A percentile compares a stretch with the other conserved stretches of the same genome.
Conservation (phyloP, 2,113 vertebrate species). For the Shinisaurus crocodilurus region DNA sequence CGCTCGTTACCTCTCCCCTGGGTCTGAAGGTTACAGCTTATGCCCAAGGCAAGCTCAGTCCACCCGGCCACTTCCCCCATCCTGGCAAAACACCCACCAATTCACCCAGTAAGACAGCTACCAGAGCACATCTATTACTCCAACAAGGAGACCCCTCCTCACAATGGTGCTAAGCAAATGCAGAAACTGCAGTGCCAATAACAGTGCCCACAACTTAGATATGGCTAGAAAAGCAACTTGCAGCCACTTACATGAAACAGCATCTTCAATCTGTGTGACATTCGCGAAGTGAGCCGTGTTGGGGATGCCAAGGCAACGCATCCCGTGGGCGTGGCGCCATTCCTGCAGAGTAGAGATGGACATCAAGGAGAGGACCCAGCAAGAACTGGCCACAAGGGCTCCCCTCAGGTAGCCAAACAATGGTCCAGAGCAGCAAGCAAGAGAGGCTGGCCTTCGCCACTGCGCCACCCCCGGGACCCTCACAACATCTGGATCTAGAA, state of each 20-base stretch:
- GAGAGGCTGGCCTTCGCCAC: no score
- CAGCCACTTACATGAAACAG: conserved; percentile 89
- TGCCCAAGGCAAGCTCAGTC: neutral
- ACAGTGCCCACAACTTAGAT: rapidly evolving
- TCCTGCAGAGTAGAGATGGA: conserved; percentile 78
- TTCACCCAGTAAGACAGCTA: neutral
- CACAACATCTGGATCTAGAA: neutral
- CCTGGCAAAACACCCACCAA: neutral
- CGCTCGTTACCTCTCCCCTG: no score
- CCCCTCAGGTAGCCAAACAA: neutral
- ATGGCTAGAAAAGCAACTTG: neutral
- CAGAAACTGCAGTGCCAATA: no score
- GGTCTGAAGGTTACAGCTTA: no score
- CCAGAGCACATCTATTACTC: no score
- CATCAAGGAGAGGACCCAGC: rapidly evolving
- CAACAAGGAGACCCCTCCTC: neutral
- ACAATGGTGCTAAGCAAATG: neutral
- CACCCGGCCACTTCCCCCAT: neutral
- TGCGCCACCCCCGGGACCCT: no score
- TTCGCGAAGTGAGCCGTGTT: conserved; percentile 98
- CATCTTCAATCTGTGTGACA: conserved; percentile 98
- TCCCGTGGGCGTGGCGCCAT: conserved; percentile 97
- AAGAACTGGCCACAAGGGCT: neutral
- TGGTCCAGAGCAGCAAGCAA: neutral
- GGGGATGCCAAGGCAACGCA: conserved; percentile 96